These are phyloP conservation scores for Eublepharis macularius DNA, from an alignment of 2,113 vertebrate species.

Conservation along the genomic window DNA sequence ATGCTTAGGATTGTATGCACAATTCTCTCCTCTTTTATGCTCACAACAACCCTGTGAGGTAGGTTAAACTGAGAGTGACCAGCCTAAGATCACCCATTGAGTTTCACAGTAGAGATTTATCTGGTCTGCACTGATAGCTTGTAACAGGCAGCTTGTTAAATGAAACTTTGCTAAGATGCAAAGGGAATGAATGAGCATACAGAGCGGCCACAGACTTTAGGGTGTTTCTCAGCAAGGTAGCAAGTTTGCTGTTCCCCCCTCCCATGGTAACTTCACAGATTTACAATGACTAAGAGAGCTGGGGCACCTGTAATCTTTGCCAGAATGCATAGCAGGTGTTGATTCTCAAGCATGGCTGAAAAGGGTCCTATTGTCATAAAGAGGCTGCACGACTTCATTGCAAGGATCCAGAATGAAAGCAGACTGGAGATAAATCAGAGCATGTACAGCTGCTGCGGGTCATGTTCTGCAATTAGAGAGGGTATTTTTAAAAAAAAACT, in stretches of 20 bases:
- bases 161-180: background rate
- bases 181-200: background rate
- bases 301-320: background rate
- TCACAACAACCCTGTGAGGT: no score
- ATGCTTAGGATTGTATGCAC: no score
- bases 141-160: background rate
- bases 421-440: conserved; percentile 70
- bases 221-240: background rate
- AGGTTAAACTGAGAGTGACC: no score
- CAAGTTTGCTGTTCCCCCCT: background rate
- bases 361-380: conserved; percentile 71
- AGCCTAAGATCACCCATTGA: background rate
- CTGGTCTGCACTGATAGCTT: background rate
- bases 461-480: conserved; percentile 78
- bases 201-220: rapidly evolving
- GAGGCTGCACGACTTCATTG: conserved; percentile 67
- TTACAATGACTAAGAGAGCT: background rate
- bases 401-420: conserved; percentile 69
- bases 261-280: background rate
- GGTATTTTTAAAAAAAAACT: conserved; percentile 65
- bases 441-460: conserved; percentile 69
- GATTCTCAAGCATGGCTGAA: conserved; percentile 66
- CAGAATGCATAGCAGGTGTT: conserved; percentile 67
- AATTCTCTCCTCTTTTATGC: no score
- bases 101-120: background rate